These are phyloP conservation scores for Saccopteryx leptura DNA, from an alignment of 2,113 vertebrate genomes.

Conservation along the genomic window DNA sequence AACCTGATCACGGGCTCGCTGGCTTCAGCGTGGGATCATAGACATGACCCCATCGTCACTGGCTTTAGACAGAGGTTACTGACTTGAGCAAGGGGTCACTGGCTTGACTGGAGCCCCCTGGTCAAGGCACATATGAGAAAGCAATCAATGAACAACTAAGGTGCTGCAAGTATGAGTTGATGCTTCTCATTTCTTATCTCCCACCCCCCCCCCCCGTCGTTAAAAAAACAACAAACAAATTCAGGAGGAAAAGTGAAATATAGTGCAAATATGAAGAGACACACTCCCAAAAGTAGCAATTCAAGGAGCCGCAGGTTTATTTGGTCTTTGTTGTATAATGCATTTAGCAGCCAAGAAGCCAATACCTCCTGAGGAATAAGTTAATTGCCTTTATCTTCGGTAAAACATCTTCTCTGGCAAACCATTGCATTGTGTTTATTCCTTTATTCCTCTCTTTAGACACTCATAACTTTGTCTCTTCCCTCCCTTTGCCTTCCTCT, in stretches of 20 bases:
- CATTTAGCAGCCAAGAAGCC: conserved; percentile 17
- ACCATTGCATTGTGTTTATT: neutral
- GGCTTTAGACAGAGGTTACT: no score
- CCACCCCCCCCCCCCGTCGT: no score
- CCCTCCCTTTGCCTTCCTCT: neutral
- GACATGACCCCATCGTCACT: no score
- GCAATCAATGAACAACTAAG: no score
- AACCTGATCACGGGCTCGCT: no score
- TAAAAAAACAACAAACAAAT: neutral
- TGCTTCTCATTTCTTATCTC: no score
- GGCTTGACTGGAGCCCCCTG: no score
- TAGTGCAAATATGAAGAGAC: neutral
- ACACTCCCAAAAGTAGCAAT: neutral
- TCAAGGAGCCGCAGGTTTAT: neutral
- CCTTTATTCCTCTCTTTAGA: conserved; percentile 5
- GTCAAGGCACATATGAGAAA: no score
- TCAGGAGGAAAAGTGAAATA: neutral
- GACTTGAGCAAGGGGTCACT: no score
- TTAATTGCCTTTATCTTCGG: neutral
- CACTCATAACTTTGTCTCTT: neutral
- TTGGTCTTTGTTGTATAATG: conserved; percentile 51
- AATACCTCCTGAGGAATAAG: conserved; percentile 5
- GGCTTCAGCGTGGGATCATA: no score
- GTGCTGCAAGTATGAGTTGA: no score
- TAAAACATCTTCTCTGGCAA: neutral